Evolutionary conservation across 2,113 vertebrate species (phyloP).

Genomic region (Gavia stellata): DNA sequence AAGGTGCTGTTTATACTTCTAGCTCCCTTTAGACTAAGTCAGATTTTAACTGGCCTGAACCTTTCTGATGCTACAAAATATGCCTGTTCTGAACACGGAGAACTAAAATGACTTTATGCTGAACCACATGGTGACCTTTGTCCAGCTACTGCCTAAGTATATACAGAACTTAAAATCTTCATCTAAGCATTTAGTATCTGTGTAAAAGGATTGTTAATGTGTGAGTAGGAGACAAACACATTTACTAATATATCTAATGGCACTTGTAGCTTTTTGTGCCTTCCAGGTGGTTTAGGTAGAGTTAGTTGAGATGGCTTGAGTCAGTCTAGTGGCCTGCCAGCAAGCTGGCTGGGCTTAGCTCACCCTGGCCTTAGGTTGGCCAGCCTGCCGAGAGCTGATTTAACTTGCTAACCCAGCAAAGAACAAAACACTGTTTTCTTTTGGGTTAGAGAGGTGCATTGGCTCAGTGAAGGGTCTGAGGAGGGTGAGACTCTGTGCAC

Average conservation of each 20-base stretch:
- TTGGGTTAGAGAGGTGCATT: neutral
- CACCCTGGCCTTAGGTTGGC: neutral
- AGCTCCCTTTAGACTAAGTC: neutral
- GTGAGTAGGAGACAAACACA: neutral
- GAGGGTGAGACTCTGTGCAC: neutral
- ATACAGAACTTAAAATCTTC: neutral
- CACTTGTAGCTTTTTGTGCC: neutral
- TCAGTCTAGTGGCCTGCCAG: neutral
- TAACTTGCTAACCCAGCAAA: neutral
- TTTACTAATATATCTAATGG: neutral
- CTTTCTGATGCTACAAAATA: neutral
- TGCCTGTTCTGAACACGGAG: neutral
- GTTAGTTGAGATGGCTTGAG: neutral
- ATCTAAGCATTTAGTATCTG: neutral
- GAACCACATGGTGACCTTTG: neutral
- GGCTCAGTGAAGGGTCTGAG: neutral
- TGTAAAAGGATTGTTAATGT: neutral
- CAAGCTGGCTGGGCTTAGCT: neutral
- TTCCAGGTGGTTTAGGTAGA: neutral
- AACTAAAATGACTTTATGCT: neutral
- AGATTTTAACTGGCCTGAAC: neutral
- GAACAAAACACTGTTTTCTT: neutral
- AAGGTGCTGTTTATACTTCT: neutral
- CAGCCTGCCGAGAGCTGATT: neutral
- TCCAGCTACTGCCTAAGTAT: neutral